Evolutionary conservation across 2,113 vertebrate species (phyloP).

Genomic region (Anoplopoma fimbria): DNA sequence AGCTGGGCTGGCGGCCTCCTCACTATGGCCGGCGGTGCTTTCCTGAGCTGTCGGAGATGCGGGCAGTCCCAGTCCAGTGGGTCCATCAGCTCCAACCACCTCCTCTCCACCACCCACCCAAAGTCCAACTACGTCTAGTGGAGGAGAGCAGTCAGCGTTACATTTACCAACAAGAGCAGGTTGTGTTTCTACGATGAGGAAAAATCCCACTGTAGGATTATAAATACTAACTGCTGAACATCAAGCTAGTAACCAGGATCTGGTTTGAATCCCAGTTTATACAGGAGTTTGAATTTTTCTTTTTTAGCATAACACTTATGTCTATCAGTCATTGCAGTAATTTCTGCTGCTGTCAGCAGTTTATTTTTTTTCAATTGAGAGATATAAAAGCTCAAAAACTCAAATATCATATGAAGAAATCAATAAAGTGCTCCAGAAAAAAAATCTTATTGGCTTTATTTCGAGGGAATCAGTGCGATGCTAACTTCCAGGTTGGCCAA

Average conservation of each 20-base stretch:
- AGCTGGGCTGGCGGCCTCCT: constrained; percentile 90
- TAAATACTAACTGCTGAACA: constrained; percentile 5
- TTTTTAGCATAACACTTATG: neutral
- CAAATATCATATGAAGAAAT: neutral
- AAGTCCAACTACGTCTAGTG: constrained; percentile 90
- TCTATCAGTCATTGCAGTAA: neutral
- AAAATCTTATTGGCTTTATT: neutral
- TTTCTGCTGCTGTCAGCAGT: neutral
- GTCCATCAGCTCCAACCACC: constrained; percentile 79
- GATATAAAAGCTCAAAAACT: neutral
- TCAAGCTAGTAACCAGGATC: neutral
- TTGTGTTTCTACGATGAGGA: neutral
- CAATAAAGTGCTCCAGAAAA: neutral
- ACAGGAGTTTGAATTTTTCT: neutral
- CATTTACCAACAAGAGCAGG: neutral
- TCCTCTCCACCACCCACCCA: constrained; percentile 72
- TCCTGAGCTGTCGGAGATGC: constrained; percentile 88
- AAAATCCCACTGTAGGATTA: neutral
- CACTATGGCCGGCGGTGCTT: constrained; percentile 86
- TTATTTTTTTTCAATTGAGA: neutral
- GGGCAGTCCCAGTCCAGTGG: constrained; percentile 67
- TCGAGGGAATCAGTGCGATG: neutral
- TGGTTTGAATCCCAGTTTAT: neutral
- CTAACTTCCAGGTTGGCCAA: neutral
- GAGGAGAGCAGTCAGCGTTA: neutral